Conservation (phyloP, 2,888 invertebrate species). For the Calameuta idolon region DNA sequence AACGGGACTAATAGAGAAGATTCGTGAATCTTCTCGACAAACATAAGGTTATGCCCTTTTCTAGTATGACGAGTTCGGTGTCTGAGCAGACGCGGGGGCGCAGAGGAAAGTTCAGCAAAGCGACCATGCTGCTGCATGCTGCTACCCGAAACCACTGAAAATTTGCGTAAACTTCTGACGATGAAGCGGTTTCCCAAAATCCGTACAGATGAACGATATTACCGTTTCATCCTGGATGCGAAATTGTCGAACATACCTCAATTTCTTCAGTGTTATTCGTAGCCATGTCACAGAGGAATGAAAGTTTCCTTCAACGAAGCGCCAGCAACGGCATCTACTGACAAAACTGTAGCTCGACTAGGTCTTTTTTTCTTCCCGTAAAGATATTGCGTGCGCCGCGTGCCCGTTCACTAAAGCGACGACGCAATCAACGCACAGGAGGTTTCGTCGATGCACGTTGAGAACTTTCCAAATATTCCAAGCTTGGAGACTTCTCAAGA, state of each 20-base stretch:
- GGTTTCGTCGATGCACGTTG: neutral
- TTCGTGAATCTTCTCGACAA: neutral
- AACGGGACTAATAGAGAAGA: neutral
- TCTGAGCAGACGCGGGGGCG: neutral
- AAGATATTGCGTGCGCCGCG: neutral
- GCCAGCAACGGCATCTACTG: slow-evolving; percentile 1
- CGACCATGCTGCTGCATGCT: slow-evolving; percentile 42
- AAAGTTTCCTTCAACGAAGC: slow-evolving; percentile 8
- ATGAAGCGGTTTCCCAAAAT: neutral
- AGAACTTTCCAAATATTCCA: neutral
- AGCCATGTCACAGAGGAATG: slow-evolving; percentile 70
- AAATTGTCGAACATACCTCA: slow-evolving; percentile 65
- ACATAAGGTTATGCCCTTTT: slow-evolving; percentile 29
- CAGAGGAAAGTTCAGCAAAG: slow-evolving; percentile 9
- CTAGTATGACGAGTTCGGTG: slow-evolving; percentile 14
- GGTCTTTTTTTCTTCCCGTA: neutral
- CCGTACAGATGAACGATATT: neutral
- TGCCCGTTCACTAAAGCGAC: neutral
- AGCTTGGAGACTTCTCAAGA: neutral
- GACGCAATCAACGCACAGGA: neutral
- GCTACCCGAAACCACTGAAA: slow-evolving; percentile 57
- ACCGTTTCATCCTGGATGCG: neutral
- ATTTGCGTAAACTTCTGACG: slow-evolving; percentile 26
- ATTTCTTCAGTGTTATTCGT: slow-evolving; percentile 73
- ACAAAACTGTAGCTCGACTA: neutral